Base-by-base conservation (phyloP, 2,113 vertebrate genomes). In the Pangasianodon hypophthalmus region DNA sequence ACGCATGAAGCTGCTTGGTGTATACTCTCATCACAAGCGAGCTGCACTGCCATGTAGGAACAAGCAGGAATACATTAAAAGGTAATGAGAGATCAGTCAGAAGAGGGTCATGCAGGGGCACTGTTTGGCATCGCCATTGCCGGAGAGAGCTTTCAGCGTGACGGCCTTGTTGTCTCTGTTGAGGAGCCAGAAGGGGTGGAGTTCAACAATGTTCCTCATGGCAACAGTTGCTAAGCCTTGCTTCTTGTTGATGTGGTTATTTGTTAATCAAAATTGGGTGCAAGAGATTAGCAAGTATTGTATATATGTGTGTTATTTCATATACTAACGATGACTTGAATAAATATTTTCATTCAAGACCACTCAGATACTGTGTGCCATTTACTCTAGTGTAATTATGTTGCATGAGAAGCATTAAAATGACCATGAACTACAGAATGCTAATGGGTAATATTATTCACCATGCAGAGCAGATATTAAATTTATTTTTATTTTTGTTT, bases 21-120 rank as follows among this genome's bases (percentile, higher is more conserved):
- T 96, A 96, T 97, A 95, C 95, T 96, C 96, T 96, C 95, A 96
- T 97, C 96, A 95, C 95, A 95, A 95, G 95, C 95, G 95, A 95
- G 95, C 82, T 86, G 94, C 96, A 96, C 94, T 93, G 93, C 93
- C 94, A 95, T 94, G 96, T 95, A 95, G 93, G 95, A 93, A 95
- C 96, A 97, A 95, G 94, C 95, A 94, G 95, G 95, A 95, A 96
- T 97, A 96, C 93, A 97, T 97, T 96, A 96, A 96, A 96, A 97
- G 96, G 96, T 96, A 96, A 96, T 96, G 96, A 95, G 96, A 96
- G 95, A 94, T 94, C 93, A 94, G 95, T 93, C 94, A 95, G 94
- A 92, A 96, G 95, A 95, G 95, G 96, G 95, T 95, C 94, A 94
- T 64, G 88, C 93, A 89, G 92, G 94, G 93, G 92, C 93, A 89